phyloP scores from a whole-genome alignment of 2,888 invertebrate species.

The Trachelus stipa region DNA sequence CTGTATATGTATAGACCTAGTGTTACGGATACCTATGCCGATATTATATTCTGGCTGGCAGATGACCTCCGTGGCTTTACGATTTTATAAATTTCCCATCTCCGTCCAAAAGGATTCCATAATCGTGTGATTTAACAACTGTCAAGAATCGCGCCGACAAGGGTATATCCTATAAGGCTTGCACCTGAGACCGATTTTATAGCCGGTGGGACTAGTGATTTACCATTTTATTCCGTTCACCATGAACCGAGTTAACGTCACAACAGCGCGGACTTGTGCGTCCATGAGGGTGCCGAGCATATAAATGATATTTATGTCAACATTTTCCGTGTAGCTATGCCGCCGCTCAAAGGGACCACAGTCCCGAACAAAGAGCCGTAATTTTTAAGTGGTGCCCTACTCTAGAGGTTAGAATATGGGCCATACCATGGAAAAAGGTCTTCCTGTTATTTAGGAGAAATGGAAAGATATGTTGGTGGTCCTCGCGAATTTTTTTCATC shows the following conservation, averaged over 20 bases:
- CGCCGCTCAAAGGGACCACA: constrained; percentile 20
- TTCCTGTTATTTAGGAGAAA: neutral
- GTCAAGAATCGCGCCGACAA: constrained; percentile 6
- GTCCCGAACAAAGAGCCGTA: constrained; percentile 33
- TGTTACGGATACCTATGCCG: neutral
- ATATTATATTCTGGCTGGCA: neutral
- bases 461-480: neutral
- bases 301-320: constrained; percentile 49
- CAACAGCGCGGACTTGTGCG: constrained; percentile 24
- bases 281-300: constrained; percentile 15
- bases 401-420: neutral
- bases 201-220: constrained; percentile 31
- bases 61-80: constrained; percentile 12
- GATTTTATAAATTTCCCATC: constrained; percentile 23
- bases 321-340: constrained; percentile 37
- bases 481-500: neutral
- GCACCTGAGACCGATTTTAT: constrained; percentile 28
- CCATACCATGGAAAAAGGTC: neutral
- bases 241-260: constrained; percentile 26
- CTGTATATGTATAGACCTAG: neutral
- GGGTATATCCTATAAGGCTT: constrained; percentile 18
- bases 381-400: constrained; percentile 31
- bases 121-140: constrained; percentile 30
- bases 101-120: constrained; percentile 18
- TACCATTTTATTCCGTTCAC: constrained; percentile 32